Percentiles rank a stretch among this genome's conserved stretches.
phyloP scores from a whole-genome alignment of 2,888 invertebrate genomes.

The Sthenelais limicola region DNA sequence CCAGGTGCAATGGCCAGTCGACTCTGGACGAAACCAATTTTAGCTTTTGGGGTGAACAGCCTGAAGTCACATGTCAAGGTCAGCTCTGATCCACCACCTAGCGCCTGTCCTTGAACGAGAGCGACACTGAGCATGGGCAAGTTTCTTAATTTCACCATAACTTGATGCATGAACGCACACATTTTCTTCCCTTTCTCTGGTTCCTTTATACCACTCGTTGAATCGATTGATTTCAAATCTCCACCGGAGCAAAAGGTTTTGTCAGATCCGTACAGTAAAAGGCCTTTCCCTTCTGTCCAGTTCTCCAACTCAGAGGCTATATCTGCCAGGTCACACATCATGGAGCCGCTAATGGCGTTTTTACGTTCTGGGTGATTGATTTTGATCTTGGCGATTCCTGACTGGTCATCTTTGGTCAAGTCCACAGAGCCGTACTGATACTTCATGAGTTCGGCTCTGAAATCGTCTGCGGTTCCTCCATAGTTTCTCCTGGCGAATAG shows the following conservation, averaged over 20 bases:
- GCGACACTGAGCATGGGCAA: conserved; percentile 75
- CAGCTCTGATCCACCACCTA: conserved; percentile 77
- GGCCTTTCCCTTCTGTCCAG: conserved; percentile 73
- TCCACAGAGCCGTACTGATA: conserved; percentile 48
- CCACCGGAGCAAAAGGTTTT: conserved; percentile 76
- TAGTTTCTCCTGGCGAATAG: too few relatives aligned
- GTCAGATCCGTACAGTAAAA: conserved; percentile 73
- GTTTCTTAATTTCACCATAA: conserved; percentile 69
- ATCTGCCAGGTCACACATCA: conserved; percentile 75
- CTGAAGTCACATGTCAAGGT: conserved; percentile 75
- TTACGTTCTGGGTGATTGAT: conserved; percentile 72
- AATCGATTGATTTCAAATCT: conserved; percentile 69
- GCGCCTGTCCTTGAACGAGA: conserved; percentile 73
- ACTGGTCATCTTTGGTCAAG: conserved; percentile 66
- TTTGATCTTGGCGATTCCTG: conserved; percentile 73
- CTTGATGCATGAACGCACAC: conserved; percentile 74
- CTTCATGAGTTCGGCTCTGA: conserved; percentile 27
- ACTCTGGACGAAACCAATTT: conserved; percentile 74
- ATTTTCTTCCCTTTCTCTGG: conserved; percentile 71
- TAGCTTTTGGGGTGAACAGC: conserved; percentile 69
- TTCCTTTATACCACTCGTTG: conserved; percentile 58
- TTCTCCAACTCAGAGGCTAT: conserved; percentile 71
- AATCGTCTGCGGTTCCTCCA: not conserved
- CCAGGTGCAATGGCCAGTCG: conserved; percentile 75
- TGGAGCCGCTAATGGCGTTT: conserved; percentile 75